These are phyloP conservation scores for Andrena praecox DNA, from an alignment of 2,888 invertebrate species.

Conservation along the genomic window DNA sequence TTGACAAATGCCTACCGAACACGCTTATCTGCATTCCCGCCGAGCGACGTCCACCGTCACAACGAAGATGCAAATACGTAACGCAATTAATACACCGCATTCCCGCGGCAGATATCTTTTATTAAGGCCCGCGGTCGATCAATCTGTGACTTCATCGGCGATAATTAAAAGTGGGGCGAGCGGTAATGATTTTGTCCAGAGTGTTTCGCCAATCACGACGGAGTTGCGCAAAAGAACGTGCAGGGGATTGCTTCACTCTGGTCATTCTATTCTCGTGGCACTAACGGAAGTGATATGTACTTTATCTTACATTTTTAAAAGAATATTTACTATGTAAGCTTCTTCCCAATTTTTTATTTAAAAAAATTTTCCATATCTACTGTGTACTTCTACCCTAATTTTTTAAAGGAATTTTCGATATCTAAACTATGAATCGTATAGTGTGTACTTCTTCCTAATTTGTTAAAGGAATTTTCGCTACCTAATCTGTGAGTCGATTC, in stretches of 20 bases:
- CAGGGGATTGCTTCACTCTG: neutral
- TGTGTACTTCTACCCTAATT: too few species aligned
- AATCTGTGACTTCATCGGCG: conserved; percentile 26
- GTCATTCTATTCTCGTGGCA: neutral
- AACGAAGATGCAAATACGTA: conserved; percentile 50
- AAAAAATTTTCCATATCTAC: too few species aligned
- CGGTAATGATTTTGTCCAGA: neutral
- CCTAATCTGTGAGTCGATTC: too few species aligned
- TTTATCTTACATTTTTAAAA: too few species aligned
- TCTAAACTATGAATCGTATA: too few species aligned
- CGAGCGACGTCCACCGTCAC: conserved; percentile 48
- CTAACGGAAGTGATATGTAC: too few species aligned
- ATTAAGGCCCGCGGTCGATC: conserved; percentile 35
- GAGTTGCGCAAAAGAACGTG: neutral
- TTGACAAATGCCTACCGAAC: conserved; percentile 66
- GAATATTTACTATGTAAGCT: too few species aligned
- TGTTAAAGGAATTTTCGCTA: too few species aligned
- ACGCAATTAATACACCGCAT: conserved; percentile 59
- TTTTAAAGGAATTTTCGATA: too few species aligned
- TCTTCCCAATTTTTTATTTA: too few species aligned
- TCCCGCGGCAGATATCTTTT: conserved; percentile 27
- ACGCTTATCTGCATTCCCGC: conserved; percentile 65
- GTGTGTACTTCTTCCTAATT: too few species aligned
- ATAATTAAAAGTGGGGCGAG: conserved; percentile 20
- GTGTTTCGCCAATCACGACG: neutral